phyloP scores from a whole-genome alignment of 2,888 invertebrate genomes.

The Volucella zonaria region DNA sequence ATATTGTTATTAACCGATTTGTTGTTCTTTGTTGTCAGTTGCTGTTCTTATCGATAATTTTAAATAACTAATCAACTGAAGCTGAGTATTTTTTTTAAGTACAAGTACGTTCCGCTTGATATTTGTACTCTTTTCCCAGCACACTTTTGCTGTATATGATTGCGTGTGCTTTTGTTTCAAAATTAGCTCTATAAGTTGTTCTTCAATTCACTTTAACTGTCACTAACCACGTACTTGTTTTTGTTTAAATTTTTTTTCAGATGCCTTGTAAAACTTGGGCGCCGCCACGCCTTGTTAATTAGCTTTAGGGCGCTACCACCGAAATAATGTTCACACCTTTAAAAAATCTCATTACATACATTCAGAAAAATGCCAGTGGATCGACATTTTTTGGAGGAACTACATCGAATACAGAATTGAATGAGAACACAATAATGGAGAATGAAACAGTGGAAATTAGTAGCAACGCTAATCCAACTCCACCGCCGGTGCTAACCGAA shows the following conservation, averaged over 20 bases:
- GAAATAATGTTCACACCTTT: conserved; percentile 81
- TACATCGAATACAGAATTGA: conserved; percentile 62
- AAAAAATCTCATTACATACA: conserved; percentile 81
- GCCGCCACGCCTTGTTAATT: neutral
- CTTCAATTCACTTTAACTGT: too few species aligned
- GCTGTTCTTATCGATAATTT: too few species aligned
- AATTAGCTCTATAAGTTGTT: too few species aligned
- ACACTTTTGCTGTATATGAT: too few species aligned
- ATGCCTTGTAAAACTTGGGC: conserved; percentile 30
- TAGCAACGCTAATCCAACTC: conserved; percentile 3
- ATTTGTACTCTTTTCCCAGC: too few species aligned
- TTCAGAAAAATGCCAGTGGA: conserved; percentile 82
- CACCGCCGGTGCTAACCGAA: conserved; percentile 12
- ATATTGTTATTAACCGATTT: too few species aligned
- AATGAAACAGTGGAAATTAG: conserved; percentile 37
- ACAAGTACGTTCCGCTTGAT: too few species aligned
- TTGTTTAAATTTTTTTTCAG: conserved; percentile 26
- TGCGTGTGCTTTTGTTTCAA: too few species aligned
- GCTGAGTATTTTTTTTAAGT: too few species aligned
- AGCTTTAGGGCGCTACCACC: neutral
- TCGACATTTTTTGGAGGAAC: conserved; percentile 80
- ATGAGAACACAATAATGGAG: conserved; percentile 38
- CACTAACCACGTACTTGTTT: neutral
- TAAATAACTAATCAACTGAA: too few species aligned
- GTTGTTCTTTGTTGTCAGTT: too few species aligned